Evolutionary conservation across 2,888 invertebrate genomes (phyloP).

Genomic region (Zhuqinia jingwanae): DNA sequence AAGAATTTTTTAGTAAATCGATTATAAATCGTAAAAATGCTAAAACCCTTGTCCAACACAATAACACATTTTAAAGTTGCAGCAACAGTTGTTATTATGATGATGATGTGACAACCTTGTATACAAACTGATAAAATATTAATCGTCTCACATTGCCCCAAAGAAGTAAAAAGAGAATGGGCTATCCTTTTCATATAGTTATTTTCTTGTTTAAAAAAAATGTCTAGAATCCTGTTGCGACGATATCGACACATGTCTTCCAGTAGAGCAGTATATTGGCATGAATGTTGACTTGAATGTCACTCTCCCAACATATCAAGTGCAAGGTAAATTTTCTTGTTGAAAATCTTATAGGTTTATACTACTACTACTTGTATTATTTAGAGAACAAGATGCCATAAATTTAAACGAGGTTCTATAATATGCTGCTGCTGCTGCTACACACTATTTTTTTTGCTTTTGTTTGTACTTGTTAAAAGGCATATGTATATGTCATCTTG

Average conservation of each 20-base stretch:
- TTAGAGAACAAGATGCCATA: conserved; percentile 5
- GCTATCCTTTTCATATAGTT: neutral
- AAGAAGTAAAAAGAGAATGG: neutral
- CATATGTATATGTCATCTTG: conserved; percentile 50
- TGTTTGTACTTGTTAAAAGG: neutral
- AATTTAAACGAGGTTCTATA: conserved; percentile 17
- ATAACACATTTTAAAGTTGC: too few relatives aligned
- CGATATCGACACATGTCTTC: neutral
- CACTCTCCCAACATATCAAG: conserved; percentile 23
- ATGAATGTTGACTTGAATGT: too few relatives aligned
- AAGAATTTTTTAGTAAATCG: too few relatives aligned
- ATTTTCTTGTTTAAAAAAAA: too few relatives aligned
- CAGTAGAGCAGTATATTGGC: too few relatives aligned
- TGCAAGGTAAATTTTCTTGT: conserved; percentile 10
- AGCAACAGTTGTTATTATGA: too few relatives aligned
- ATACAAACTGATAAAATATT: too few relatives aligned
- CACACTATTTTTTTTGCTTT: neutral
- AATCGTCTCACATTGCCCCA: neutral
- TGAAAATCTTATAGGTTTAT: neutral
- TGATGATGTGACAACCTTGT: too few relatives aligned
- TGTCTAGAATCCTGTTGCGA: conserved; percentile 1
- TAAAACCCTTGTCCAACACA: too few relatives aligned
- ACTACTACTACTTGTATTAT: neutral
- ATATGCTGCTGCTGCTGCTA: too few relatives aligned
- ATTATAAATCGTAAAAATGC: too few relatives aligned